phyloP scores from a whole-genome alignment of 2,113 vertebrate species.

The Gallinago media region DNA sequence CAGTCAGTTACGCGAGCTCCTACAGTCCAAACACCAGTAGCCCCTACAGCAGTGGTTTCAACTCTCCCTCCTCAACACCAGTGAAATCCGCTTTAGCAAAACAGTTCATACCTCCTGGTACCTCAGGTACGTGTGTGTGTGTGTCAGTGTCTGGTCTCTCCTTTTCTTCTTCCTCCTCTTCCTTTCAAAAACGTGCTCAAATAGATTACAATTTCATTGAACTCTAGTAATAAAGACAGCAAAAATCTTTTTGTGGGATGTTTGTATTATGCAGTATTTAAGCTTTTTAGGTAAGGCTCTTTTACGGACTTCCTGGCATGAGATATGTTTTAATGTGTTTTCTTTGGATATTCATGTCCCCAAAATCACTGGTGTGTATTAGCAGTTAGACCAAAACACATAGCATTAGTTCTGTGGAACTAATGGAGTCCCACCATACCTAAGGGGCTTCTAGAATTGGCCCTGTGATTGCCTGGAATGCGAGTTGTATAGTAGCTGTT shows the following conservation, averaged over 20 bases:
- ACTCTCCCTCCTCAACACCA: conserved; percentile 93
- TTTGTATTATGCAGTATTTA: neutral
- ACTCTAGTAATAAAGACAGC: neutral
- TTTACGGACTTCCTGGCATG: neutral
- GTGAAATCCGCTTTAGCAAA: conserved; percentile 88
- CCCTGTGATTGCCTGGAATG: neutral
- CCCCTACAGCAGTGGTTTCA: conserved; percentile 95
- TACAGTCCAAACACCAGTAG: conserved; percentile 92
- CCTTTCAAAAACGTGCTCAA: neutral
- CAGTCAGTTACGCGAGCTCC: conserved; percentile 83
- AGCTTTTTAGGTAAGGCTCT: neutral
- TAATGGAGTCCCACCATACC: neutral
- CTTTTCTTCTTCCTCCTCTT: neutral
- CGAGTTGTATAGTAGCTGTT: neutral
- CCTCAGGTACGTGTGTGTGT: conserved; percentile 79
- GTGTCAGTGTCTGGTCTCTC: neutral
- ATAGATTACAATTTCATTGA: neutral
- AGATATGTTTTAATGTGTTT: neutral
- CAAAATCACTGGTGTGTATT: neutral
- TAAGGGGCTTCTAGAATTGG: neutral
- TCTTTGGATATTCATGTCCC: neutral
- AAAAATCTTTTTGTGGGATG: neutral
- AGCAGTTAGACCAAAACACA: neutral
- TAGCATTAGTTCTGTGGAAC: neutral
- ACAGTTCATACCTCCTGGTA: conserved; percentile 90